These are phyloP conservation scores for Papilio aristodemus DNA, from an alignment of 1,140 invertebrate species.

Conservation along the genomic window DNA sequence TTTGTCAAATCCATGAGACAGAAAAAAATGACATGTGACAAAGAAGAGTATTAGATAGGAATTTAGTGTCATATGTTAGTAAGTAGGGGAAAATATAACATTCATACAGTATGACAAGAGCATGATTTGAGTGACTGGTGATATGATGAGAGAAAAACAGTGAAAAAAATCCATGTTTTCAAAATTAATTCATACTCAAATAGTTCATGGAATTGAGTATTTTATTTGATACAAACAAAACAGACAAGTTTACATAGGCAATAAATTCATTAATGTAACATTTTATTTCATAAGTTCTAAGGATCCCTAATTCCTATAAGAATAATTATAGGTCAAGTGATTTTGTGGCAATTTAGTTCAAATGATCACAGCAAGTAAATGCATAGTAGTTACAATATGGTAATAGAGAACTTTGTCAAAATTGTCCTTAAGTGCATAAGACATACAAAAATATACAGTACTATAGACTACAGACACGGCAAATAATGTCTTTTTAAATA, in stretches of 20 bases:
- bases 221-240: neutral
- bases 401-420: conserved; percentile 17
- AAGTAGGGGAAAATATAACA: too few relatives aligned
- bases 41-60: too few relatives aligned
- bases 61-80: too few relatives aligned
- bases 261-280: neutral
- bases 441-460: too few relatives aligned
- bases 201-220: neutral
- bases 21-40: too few relatives aligned
- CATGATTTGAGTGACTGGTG: too few relatives aligned
- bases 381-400: conserved; percentile 19
- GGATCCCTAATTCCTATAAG: neutral
- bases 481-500: too few relatives aligned
- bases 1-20: too few relatives aligned
- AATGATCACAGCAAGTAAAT: conserved; percentile 25
- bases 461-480: too few relatives aligned
- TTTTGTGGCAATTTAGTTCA: conserved; percentile 15
- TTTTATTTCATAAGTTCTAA: neutral
- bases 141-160: too few relatives aligned
- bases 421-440: conserved; percentile 2
- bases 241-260: neutral
- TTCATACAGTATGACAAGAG: too few relatives aligned
- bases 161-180: neutral
- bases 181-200: neutral
- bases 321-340: neutral